Evolutionary conservation across 2,113 vertebrate genomes (phyloP).

Genomic region (Fulmarus glacialis): DNA sequence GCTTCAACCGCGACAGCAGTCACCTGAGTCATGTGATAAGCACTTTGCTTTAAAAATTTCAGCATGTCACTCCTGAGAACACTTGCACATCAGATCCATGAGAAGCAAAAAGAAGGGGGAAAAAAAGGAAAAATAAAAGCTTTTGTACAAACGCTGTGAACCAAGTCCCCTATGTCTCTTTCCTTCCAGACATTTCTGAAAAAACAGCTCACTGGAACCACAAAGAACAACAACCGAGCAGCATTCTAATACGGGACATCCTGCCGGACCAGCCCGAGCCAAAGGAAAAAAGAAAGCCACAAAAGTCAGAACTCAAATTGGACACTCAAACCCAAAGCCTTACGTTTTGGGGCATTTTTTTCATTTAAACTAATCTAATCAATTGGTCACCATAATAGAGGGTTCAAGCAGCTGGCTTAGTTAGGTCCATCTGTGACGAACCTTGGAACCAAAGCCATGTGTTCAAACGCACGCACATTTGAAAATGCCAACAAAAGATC

Average conservation of each 20-base stretch:
- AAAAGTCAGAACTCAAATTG: neutral
- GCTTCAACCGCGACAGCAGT: neutral
- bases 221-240: constrained; percentile 49
- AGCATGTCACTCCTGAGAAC: neutral
- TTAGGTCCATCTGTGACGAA: constrained; percentile 12
- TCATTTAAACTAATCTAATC: constrained; percentile 46
- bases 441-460: constrained; percentile 32
- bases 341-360: constrained; percentile 11
- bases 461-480: neutral
- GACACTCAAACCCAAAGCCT: constrained; percentile 16
- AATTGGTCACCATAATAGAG: constrained; percentile 43
- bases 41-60: neutral
- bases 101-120: neutral
- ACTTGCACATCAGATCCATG: neutral
- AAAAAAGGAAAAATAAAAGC: neutral
- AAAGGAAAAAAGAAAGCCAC: constrained; percentile 35
- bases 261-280: constrained; percentile 31
- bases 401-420: constrained; percentile 34
- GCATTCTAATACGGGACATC: constrained; percentile 46
- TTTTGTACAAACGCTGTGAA: constrained; percentile 45
- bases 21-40: constrained; percentile 44
- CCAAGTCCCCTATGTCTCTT: constrained; percentile 46
- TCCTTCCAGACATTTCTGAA: constrained; percentile 59
- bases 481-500: neutral
- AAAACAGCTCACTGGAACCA: constrained; percentile 47